Evolutionary conservation across 1,140 invertebrate species (phyloP), one percentile per base, ranked within the genome.

Genomic region (Drosophila miranda): DNA sequence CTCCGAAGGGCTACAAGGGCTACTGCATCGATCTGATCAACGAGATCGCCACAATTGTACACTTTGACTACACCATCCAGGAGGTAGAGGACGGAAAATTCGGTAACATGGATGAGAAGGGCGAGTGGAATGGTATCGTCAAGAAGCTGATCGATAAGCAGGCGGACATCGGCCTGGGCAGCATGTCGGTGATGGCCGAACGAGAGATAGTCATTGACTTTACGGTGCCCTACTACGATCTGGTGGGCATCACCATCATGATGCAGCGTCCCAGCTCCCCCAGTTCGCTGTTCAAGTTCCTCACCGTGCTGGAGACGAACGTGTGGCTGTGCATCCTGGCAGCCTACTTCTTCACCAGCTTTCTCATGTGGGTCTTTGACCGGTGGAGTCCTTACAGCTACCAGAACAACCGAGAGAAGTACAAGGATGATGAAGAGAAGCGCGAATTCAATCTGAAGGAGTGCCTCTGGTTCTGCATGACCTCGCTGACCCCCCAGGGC

Each of bases 401-500:
- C 74, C 97, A 98, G 86, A 99, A 99, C 87, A 99, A 99, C 82
- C 92, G 95, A 13, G 96, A 98, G 51, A 97, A 98, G 78, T 98
- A 98, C 89, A 96, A 96, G 90, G 95, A 98, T 73, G 97, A 98
- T 69, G 96, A 98, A 58, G 98, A 99, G 89, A 98, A 99, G 86
- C 92, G 98, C 13, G 96, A 98, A 82, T 99, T 99, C 78, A 98
- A 95, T 19, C 91, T 99, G 2, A 99, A 99, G 86, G 98, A 99
- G 91, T 98, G 97, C 88, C 92, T 99, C 0, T 99, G 98, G 98
- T 99, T 99, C 91, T 99, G 98, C 87, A 99, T 99, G 97, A 99
- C 98, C 19, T 99, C 98, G 0, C 90, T 99, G 6, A 99, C 98
- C 0, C 98, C 98, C 0, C 98, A 99, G 26, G 90, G 90, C 2